A percentile compares a stretch with the other conserved stretches of the same genome.
Conservation (phyloP, 2,797 vertebrate genomes). For the Platyrinchus mystaceus region DNA sequence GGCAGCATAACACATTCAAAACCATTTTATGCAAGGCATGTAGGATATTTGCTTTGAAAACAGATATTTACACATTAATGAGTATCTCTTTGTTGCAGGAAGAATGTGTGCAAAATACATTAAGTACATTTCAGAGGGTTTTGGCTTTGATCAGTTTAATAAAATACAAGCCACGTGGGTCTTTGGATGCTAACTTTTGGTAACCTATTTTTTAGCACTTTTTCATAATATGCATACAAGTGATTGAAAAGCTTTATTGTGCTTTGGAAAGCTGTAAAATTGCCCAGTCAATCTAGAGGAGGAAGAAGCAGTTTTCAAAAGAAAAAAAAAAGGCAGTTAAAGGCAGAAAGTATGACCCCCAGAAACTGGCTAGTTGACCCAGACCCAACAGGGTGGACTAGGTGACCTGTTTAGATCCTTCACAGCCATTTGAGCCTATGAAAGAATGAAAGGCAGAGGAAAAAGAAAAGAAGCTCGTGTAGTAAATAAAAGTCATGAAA, state of each 20-base stretch:
- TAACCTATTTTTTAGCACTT: background rate
- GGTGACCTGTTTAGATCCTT: background rate
- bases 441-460: background rate
- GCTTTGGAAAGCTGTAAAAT: background rate
- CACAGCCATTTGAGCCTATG: background rate
- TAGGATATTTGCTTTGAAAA: background rate
- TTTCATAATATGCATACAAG: background rate
- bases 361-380: background rate
- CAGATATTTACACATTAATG: background rate
- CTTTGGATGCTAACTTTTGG: background rate
- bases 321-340: background rate
- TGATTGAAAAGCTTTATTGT: background rate
- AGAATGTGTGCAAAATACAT: background rate
- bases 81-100: background rate
- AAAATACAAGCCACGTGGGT: background rate
- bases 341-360: background rate
- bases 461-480: background rate
- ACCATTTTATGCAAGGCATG: background rate
- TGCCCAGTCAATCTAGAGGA: background rate
- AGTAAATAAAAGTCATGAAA: background rate
- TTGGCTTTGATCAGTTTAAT: background rate
- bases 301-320: background rate
- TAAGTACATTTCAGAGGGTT: background rate
- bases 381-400: background rate
- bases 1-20: background rate